Conservation (phyloP, 1,140 invertebrate species). For the Sycophila sp. region DNA sequence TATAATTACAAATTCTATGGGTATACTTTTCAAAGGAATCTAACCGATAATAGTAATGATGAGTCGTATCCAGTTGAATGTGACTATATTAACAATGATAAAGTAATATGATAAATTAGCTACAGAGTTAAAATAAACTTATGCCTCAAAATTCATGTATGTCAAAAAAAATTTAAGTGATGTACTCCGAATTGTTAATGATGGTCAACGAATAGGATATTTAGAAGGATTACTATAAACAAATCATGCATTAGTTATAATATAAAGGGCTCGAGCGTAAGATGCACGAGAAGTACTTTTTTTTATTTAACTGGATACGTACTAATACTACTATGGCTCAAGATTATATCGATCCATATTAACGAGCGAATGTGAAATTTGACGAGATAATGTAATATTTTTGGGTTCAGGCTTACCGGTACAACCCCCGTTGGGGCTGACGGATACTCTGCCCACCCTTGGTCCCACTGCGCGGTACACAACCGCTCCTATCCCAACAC, state of each 20-base stretch:
- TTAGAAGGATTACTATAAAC: slow-evolving; percentile 11
- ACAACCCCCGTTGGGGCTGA: slow-evolving; percentile 65
- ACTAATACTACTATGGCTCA: slow-evolving; percentile 62
- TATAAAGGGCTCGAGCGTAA: background rate
- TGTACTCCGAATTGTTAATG: background rate
- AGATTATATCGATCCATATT: slow-evolving; percentile 50
- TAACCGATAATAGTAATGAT: slow-evolving; percentile 51
- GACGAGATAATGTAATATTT: slow-evolving; percentile 61
- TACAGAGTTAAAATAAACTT: background rate
- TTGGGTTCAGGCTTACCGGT: slow-evolving; percentile 65
- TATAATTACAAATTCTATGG: slow-evolving; percentile 6
- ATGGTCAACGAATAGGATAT: too few species aligned
- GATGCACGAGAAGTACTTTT: slow-evolving; percentile 32
- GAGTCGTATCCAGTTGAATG: slow-evolving; percentile 51
- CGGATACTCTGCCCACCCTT: slow-evolving; percentile 64
- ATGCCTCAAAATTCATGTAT: too few species aligned
- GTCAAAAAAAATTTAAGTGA: background rate
- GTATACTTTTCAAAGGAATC: slow-evolving; percentile 46
- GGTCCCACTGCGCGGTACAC: slow-evolving; percentile 65
- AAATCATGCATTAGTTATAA: slow-evolving; percentile 4
- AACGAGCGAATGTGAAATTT: slow-evolving; percentile 51
- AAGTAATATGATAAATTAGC: background rate
- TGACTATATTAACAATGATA: background rate
- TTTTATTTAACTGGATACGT: slow-evolving; percentile 51
- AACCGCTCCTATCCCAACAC: slow-evolving; percentile 65